A percentile compares a stretch with the other conserved stretches of the same genome.
These are phyloP conservation scores for Microctonus brassicae DNA, from an alignment of 2,888 invertebrate genomes.

Conservation along the genomic window DNA sequence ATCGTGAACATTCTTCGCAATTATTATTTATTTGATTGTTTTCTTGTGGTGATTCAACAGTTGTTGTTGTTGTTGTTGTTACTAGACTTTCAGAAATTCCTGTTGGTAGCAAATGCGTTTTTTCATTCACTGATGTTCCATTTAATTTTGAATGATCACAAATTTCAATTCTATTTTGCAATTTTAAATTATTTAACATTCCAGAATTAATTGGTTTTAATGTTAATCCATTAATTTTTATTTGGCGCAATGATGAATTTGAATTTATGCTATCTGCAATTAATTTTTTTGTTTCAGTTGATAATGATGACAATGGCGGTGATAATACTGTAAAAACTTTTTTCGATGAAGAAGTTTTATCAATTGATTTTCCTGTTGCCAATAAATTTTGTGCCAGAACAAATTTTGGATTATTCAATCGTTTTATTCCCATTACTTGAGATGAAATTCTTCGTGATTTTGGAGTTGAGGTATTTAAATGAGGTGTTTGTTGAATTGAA, in stretches of 20 bases:
- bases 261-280: background rate
- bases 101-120: too few relatives aligned
- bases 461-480: background rate
- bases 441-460: background rate
- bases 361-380: background rate
- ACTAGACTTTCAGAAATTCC: too few relatives aligned
- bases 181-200: background rate
- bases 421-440: background rate
- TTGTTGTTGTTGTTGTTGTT: slow-evolving; percentile 42
- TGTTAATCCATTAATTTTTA: background rate
- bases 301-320: background rate
- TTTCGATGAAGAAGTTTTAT: background rate
- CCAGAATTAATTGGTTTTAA: background rate
- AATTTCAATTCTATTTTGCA: background rate
- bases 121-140: background rate
- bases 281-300: background rate
- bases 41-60: slow-evolving; percentile 41
- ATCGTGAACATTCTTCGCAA: slow-evolving; percentile 51
- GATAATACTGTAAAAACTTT: background rate
- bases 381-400: background rate
- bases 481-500: background rate
- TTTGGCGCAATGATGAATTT: background rate
- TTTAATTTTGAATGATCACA: background rate
- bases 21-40: slow-evolving; percentile 45
- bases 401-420: background rate